Evolutionary conservation across 2,888 invertebrate species (phyloP).

Genomic region (Sialis fuliginosa): DNA sequence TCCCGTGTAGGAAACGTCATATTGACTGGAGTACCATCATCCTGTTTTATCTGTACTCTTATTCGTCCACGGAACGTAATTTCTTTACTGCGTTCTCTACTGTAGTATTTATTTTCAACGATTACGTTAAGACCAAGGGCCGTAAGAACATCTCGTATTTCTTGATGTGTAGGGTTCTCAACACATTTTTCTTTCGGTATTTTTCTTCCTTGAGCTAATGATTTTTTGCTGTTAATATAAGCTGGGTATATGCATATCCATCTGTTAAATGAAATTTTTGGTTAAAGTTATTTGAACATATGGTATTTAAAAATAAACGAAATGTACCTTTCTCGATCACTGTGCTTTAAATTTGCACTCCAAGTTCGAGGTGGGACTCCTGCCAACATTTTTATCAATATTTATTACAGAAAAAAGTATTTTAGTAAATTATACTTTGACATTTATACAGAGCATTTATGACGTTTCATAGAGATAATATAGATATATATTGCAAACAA

Average conservation of each 20-base stretch:
- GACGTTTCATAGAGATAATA: too few species aligned
- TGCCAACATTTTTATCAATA: background rate
- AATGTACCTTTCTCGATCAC: conserved; percentile 53
- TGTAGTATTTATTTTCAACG: conserved; percentile 84
- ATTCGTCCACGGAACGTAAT: conserved; percentile 70
- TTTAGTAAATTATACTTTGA: too few species aligned
- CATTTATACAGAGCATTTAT: too few species aligned
- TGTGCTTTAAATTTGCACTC: conserved; percentile 61
- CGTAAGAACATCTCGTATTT: conserved; percentile 82
- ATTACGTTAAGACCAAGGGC: conserved; percentile 70
- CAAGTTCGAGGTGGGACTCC: conserved; percentile 30
- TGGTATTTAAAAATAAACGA: conserved; percentile 12
- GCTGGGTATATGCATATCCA: conserved; percentile 97
- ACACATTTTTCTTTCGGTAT: conserved; percentile 73
- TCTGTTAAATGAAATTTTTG: conserved; percentile 28
- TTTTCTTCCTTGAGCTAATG: conserved; percentile 73
- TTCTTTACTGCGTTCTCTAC: conserved; percentile 84
- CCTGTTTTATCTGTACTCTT: conserved; percentile 80
- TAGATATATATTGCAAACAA: too few species aligned
- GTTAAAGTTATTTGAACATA: too few species aligned
- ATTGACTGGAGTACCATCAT: conserved; percentile 63
- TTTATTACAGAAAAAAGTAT: too few species aligned
- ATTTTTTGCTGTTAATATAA: conserved; percentile 87
- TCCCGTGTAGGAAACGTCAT: conserved; percentile 57
- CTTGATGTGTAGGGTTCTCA: conserved; percentile 88